Conservation (phyloP, 2,113 vertebrate genomes). For the Ptyas mucosa region DNA sequence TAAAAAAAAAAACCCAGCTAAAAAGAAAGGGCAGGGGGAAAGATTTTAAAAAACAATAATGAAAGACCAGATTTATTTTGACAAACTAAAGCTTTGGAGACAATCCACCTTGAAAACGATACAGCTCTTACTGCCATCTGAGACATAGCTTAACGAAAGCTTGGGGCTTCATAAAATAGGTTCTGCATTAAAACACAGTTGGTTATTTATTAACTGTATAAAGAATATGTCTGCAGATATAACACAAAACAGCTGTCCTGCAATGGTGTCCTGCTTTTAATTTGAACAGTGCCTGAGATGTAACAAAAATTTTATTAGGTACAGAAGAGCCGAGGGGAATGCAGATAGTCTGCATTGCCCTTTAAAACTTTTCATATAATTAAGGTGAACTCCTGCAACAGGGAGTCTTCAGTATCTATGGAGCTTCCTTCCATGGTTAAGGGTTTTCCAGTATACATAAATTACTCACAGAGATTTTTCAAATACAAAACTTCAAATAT, state of each 20-base stretch:
- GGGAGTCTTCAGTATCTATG: background rate
- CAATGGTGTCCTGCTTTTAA: conserved; percentile 10
- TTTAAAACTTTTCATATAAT: background rate
- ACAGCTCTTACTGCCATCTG: background rate
- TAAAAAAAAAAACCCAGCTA: background rate
- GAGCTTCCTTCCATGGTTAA: background rate
- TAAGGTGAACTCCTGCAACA: background rate
- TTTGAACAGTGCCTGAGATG: conserved; percentile 13
- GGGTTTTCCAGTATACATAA: background rate
- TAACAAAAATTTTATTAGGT: background rate
- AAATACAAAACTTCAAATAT: background rate
- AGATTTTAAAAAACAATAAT: conserved; percentile 30
- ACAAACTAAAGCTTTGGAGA: background rate
- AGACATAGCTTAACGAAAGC: background rate
- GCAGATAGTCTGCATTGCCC: background rate
- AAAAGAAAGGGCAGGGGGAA: background rate
- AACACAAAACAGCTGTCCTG: conserved; percentile 8
- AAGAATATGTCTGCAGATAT: background rate
- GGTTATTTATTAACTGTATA: background rate
- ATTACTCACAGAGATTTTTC: background rate
- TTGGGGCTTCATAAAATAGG: conserved; percentile 16
- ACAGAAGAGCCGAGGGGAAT: background rate
- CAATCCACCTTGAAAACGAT: background rate
- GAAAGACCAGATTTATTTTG: conserved; percentile 12
- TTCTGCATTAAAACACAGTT: background rate